Percentiles rank a stretch among this genome's conserved stretches.
These are phyloP conservation scores for Mus pahari DNA, from an alignment of 2,113 vertebrate species.

Conservation along the genomic window DNA sequence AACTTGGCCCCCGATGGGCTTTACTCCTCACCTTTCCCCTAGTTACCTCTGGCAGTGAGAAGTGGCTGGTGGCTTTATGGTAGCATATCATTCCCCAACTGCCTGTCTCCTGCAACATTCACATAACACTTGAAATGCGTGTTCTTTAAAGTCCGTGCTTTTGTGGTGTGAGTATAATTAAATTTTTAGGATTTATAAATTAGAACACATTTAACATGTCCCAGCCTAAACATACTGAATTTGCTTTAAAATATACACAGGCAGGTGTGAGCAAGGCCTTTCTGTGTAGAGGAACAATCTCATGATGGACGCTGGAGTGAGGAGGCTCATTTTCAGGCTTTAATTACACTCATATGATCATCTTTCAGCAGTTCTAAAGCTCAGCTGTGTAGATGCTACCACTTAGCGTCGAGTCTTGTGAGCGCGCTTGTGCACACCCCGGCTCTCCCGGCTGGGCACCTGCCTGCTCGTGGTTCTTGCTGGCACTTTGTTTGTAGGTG, in stretches of 20 bases:
- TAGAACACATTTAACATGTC: not conserved
- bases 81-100: not conserved
- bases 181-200: conserved; percentile 25
- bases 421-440: not conserved
- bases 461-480: not conserved
- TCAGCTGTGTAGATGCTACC: not conserved
- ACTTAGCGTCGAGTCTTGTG: not conserved
- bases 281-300: not conserved
- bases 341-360: not conserved
- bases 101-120: not conserved
- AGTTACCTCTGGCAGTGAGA: not conserved
- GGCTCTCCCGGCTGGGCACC: not conserved
- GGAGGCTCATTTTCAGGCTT: not conserved
- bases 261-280: not conserved
- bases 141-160: not conserved
- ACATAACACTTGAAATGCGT: not conserved
- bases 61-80: not conserved
- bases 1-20: not conserved
- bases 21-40: not conserved
- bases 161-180: not conserved
- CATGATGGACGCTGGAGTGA: not conserved
- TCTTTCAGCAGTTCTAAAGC: not conserved
- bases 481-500: not conserved
- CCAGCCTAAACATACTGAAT: not conserved
- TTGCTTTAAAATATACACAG: not conserved